These are phyloP conservation scores for Melanophora roralis DNA, from an alignment of 2,888 invertebrate species.

Conservation along the genomic window DNA sequence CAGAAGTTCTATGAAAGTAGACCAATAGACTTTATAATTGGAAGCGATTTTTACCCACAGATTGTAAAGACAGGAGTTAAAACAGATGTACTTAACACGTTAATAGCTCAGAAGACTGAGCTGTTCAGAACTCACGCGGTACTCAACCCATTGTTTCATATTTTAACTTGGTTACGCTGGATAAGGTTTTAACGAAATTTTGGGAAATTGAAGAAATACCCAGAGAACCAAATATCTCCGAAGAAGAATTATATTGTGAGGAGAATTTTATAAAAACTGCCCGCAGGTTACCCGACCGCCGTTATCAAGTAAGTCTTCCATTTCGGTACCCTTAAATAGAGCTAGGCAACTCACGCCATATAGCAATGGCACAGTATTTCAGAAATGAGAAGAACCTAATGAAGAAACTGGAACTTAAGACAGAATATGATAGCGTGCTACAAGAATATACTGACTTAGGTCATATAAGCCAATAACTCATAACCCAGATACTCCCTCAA, in stretches of 20 bases:
- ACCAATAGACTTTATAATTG: not conserved
- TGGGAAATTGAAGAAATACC: not conserved
- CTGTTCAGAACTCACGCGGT: not conserved
- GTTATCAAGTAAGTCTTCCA: not conserved
- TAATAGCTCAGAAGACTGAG: not conserved
- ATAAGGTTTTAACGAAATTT: not conserved
- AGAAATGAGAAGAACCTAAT: conserved; percentile 6
- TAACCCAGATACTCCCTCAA: not conserved
- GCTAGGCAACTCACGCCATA: not conserved
- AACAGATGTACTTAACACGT: not conserved
- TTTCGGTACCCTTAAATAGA: not conserved
- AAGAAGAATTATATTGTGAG: not conserved
- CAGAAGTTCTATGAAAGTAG: not conserved
- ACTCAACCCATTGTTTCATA: not conserved
- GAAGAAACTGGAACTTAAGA: not conserved
- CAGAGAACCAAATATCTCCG: not conserved
- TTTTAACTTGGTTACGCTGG: not conserved
- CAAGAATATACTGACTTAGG: not conserved
- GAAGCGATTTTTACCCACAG: not conserved
- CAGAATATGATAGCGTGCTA: conserved; percentile 4
- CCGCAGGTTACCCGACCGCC: not conserved
- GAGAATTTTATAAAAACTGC: not conserved
- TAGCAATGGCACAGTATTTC: conserved; percentile 2
- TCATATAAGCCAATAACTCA: not conserved
- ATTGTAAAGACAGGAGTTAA: not conserved